These are phyloP conservation scores for Daubentonia madagascariensis DNA, from an alignment of 2,113 vertebrate species.

Conservation along the genomic window DNA sequence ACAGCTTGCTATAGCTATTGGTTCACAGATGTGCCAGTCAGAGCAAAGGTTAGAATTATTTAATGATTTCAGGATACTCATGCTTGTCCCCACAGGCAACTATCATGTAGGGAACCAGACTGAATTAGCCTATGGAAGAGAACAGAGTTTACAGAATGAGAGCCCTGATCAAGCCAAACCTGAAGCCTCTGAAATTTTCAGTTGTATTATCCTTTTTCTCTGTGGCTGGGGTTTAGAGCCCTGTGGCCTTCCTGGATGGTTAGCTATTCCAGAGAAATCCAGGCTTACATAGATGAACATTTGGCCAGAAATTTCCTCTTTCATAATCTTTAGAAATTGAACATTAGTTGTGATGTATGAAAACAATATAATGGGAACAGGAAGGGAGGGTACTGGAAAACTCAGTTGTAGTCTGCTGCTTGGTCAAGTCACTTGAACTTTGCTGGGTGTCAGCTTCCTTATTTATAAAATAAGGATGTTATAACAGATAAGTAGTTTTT, in stretches of 20 bases:
- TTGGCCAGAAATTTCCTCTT: not conserved
- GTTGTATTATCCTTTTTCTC: not conserved
- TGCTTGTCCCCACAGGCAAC: not conserved
- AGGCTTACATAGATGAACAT: not conserved
- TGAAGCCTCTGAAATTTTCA: not conserved
- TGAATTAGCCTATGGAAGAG: not conserved
- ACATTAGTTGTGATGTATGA: not conserved
- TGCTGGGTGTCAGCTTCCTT: slow-evolving; percentile 27
- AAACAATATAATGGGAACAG: not conserved
- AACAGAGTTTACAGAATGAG: not conserved
- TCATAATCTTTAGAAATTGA: not conserved
- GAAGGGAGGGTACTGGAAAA: not conserved
- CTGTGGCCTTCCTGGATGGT: not conserved
- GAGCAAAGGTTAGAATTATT: not conserved
- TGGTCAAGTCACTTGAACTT: slow-evolving; percentile 32
- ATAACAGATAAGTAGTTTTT: not conserved
- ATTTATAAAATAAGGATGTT: slow-evolving; percentile 34
- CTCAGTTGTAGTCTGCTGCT: not conserved
- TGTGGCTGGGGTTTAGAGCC: not conserved
- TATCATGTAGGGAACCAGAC: not conserved
- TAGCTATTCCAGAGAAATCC: not conserved
- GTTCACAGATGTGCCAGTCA: not conserved
- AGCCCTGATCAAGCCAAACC: not conserved
- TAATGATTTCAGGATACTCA: not conserved
- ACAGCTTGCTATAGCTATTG: not conserved